Base-by-base conservation (phyloP, 37 sponge, comb jelly and placozoan genomes). In the Eunapius fragilis region DNA sequence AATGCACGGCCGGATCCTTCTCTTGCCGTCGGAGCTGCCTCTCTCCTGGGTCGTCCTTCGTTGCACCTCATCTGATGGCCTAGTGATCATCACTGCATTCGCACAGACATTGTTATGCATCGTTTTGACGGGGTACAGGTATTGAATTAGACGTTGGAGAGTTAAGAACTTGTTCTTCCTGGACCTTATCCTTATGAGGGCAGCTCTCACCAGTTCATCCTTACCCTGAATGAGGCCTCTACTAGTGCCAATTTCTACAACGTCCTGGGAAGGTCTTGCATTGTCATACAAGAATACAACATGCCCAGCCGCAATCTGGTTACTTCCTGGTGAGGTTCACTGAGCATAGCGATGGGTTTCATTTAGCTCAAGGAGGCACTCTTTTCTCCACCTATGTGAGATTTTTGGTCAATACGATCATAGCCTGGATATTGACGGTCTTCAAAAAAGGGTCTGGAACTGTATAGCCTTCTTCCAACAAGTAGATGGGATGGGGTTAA, bases 401-500 rank as follows among this genome's bases (percentile, higher is more conserved):
- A 58, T 58, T 19, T 11, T 19, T 19, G 14, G 58, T 58, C 1
- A 19, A 13, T 58, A 58, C 58, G n/a, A 2, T 58, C 58, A 58
- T 17, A 58, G 1, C 14, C 58, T 19, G 58, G 33, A n/a, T n/a
- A n/a, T 30, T 31, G 19, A 74, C 22, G 31, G n/a, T n/a, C n/a
- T 38, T 9, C 9, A 74, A 27, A n/a, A 81, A 32, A 72, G 30
- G 71, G 49, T 83, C 84, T 38, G 84, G 84, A 30, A 67, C 36
- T 83, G 22, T 45, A 45, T 23, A 83, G 32, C 37, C 74, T 83
- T 45, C 67, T 45, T 31, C 84, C 84, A 32, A 73, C 75, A 30
- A 83, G 31, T 31, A 83, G 67, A 31, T 83, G 87, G 13, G 87
- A 87, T 49, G 80, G 87, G 25, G 87, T 87, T 6, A 87, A 75